phyloP scores from a whole-genome alignment of 2,888 invertebrate species.

The Drosophila acutilabella region DNA sequence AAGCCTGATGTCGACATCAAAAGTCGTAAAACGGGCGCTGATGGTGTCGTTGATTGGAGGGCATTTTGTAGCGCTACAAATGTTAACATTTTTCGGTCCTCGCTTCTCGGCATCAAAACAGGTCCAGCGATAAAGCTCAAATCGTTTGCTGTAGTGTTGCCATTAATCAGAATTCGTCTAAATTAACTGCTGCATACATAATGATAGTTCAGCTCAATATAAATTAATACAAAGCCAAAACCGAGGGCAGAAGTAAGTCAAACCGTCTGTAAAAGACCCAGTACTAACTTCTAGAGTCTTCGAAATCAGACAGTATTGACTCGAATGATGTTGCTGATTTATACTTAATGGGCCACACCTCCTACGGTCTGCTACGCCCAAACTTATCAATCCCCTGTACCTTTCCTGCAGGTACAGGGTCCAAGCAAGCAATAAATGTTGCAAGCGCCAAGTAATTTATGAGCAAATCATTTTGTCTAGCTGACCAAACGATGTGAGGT shows the following conservation, averaged over 20 bases:
- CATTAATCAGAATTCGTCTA: conserved; percentile 25
- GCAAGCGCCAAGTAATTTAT: conserved; percentile 61
- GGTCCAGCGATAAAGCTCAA: conserved; percentile 24
- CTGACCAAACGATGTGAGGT: neutral
- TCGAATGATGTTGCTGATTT: no score
- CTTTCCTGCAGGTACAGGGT: no score
- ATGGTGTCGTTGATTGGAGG: conserved; percentile 78
- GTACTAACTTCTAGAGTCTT: no score
- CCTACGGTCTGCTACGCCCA: no score
- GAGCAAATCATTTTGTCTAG: conserved; percentile 71
- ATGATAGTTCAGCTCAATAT: conserved; percentile 15
- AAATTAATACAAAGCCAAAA: no score
- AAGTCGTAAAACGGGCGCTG: conserved; percentile 75
- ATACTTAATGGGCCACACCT: no score
- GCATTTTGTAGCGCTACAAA: conserved; percentile 69
- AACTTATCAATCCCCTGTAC: no score
- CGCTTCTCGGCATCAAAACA: conserved; percentile 27
- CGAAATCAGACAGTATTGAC: no score
- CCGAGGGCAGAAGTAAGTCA: no score
- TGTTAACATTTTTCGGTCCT: conserved; percentile 66
- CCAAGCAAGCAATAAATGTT: conserved; percentile 42
- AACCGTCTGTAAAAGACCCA: no score
- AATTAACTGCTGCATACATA: conserved; percentile 36
- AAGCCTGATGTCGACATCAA: conserved; percentile 56
- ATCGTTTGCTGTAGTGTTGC: conserved; percentile 10